Percentiles rank a stretch among this genome's conserved stretches.
Conservation (phyloP, 2,797 vertebrate genomes). For the Poeciliopsis gracilis region DNA sequence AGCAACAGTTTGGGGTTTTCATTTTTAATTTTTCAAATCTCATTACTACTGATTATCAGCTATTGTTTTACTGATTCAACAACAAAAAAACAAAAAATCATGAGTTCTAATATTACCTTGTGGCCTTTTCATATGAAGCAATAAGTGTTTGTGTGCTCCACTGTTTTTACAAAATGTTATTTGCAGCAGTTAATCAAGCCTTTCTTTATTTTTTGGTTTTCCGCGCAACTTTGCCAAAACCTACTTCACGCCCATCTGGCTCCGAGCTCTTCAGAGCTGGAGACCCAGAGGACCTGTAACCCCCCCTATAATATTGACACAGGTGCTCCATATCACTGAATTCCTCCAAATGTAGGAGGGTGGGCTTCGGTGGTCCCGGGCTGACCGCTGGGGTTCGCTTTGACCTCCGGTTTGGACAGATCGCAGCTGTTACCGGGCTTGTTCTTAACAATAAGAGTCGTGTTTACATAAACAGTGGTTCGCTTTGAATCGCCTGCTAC, state of each 20-base stretch:
- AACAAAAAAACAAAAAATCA: too few species aligned
- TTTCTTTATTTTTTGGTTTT: slow-evolving; percentile 28
- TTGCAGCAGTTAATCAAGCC: slow-evolving; percentile 32
- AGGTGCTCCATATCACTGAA: slow-evolving; percentile 79
- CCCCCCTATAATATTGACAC: slow-evolving; percentile 82
- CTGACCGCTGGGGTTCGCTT: slow-evolving; percentile 40
- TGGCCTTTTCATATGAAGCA: background rate
- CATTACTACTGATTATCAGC: background rate
- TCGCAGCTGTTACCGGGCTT: slow-evolving; percentile 51
- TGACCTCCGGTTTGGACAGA: slow-evolving; percentile 35
- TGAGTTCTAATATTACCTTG: background rate
- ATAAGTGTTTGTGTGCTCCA: background rate
- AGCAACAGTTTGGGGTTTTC: background rate
- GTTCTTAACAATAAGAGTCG: slow-evolving; percentile 33
- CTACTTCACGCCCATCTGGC: slow-evolving; percentile 38
- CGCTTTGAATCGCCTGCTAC: slow-evolving; percentile 62
- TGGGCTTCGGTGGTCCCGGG: slow-evolving; percentile 36
- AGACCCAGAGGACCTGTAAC: slow-evolving; percentile 46
- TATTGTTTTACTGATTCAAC: background rate
- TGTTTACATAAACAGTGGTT: slow-evolving; percentile 52
- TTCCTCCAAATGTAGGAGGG: slow-evolving; percentile 59
- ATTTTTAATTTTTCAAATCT: background rate
- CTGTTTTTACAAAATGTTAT: slow-evolving; percentile 22
- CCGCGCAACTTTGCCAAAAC: slow-evolving; percentile 41
- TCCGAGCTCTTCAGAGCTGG: slow-evolving; percentile 42